These are phyloP conservation scores for Trialeurodes vaporariorum DNA, from an alignment of 1,140 invertebrate genomes.

Conservation along the genomic window DNA sequence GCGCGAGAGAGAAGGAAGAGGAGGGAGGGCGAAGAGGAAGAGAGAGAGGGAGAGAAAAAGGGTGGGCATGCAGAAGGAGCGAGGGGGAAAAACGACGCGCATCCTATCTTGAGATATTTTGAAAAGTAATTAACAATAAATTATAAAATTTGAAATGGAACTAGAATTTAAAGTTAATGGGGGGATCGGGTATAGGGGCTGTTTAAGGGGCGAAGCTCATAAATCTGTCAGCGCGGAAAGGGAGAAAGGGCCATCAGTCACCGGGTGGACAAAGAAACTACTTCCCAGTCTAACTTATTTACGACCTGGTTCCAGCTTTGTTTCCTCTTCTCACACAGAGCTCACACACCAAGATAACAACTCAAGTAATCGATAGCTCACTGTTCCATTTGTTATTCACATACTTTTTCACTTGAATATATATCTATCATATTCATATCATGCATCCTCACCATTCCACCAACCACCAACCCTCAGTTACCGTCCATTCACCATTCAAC, in stretches of 20 bases:
- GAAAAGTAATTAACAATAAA: constrained; percentile 1
- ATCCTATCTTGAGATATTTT: constrained; percentile 1
- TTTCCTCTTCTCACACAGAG: neutral
- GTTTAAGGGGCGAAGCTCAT: neutral
- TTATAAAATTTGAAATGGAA: constrained; percentile 1
- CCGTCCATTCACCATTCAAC: too few species aligned
- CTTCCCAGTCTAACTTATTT: neutral
- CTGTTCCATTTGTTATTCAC: neutral
- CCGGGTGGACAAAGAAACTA: neutral
- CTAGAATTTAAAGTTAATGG: neutral
- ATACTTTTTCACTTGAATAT: neutral
- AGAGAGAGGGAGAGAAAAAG: too few species aligned
- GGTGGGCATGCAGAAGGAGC: too few species aligned
- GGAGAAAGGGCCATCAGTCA: neutral
- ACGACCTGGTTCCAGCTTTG: neutral
- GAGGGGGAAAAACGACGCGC: neutral
- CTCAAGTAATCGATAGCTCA: neutral
- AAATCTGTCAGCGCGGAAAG: neutral
- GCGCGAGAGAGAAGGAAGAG: neutral
- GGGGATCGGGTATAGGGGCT: neutral
- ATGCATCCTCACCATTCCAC: neutral
- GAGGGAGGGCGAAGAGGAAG: too few species aligned
- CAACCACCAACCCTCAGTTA: neutral
- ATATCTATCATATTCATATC: neutral
- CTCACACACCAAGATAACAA: neutral